phyloP scores from a whole-genome alignment of 2,888 invertebrate species.

The Cordilura impudica region DNA sequence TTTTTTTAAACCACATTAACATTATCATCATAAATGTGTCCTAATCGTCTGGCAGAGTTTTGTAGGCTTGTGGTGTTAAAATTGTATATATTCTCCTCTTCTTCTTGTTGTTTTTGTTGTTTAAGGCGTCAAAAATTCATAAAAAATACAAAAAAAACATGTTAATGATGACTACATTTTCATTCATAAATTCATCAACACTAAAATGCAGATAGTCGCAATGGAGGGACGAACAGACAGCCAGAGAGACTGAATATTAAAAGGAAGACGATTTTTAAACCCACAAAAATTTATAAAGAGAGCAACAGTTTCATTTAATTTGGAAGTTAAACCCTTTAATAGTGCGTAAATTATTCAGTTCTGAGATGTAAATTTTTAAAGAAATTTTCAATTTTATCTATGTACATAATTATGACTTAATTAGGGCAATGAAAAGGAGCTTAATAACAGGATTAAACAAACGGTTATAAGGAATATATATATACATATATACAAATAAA shows the following conservation, averaged over 20 bases:
- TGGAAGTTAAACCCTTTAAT: not conserved
- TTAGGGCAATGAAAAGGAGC: no score
- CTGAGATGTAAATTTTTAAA: no score
- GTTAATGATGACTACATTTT: slow-evolving; percentile 33
- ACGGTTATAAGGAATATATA: no score
- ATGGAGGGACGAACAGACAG: not conserved
- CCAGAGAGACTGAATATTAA: not conserved
- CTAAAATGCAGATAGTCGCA: not conserved
- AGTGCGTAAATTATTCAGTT: no score
- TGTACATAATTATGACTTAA: no score
- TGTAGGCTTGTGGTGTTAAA: slow-evolving; percentile 5
- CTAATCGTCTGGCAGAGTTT: slow-evolving; percentile 10
- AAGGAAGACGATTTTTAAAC: not conserved
- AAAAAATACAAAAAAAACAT: slow-evolving; percentile 2
- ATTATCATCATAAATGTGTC: slow-evolving; percentile 8
- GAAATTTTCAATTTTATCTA: no score
- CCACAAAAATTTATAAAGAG: not conserved
- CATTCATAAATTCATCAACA: slow-evolving; percentile 47
- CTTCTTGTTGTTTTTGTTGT: slow-evolving; percentile 24
- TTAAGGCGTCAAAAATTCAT: slow-evolving; percentile 14
- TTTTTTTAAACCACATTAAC: slow-evolving; percentile 7
- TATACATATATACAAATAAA: no score
- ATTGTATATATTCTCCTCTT: not conserved
- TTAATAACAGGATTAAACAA: no score
- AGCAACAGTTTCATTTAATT: not conserved